Percentiles rank a stretch among this genome's conserved stretches.
These are phyloP conservation scores for Astropecten irregularis DNA, from an alignment of 53 echinoderm and acorn worm species.

Conservation along the genomic window DNA sequence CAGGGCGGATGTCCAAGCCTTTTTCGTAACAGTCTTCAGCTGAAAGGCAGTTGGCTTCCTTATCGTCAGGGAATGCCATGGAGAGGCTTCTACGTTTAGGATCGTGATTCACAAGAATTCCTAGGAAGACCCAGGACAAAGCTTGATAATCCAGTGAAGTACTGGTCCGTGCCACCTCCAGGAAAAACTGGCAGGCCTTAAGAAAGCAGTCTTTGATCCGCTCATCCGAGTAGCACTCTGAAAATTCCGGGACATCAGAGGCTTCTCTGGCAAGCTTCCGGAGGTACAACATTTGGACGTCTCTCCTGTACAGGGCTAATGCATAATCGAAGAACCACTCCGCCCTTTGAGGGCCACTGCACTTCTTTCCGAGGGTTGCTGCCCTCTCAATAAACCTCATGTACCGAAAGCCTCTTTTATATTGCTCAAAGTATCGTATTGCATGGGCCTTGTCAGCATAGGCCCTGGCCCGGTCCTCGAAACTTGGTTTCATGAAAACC, in stretches of 20 bases:
- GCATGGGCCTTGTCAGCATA: conserved; percentile 80
- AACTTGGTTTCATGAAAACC: conserved; percentile 46
- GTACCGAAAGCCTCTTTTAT: conserved; percentile 75
- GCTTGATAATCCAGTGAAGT: conserved; percentile 46
- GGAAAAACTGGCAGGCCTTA: conserved; percentile 62
- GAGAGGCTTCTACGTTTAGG: conserved; percentile 38
- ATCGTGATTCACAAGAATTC: conserved; percentile 80
- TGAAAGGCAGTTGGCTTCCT: conserved; percentile 7
- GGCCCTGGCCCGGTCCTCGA: conserved; percentile 67
- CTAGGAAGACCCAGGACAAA: conserved; percentile 80
- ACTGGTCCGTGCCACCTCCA: conserved; percentile 63
- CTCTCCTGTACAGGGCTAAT: conserved; percentile 74
- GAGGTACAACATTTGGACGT: conserved; percentile 84
- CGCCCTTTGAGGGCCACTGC: conserved; percentile 47
- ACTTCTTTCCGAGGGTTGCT: conserved; percentile 65
- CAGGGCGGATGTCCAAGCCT: conserved; percentile 50
- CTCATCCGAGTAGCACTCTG: conserved; percentile 32
- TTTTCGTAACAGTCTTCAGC: conserved; percentile 64
- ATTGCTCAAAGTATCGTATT: conserved; percentile 80
- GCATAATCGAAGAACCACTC: conserved; percentile 95
- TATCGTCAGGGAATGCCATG: conserved; percentile 32
- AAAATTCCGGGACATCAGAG: background rate
- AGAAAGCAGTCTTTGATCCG: conserved; percentile 58
- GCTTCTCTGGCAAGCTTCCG: conserved; percentile 36
- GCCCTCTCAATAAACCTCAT: conserved; percentile 77